phyloP scores from a whole-genome alignment of 2,888 invertebrate species.

The Brenthis hecate region DNA sequence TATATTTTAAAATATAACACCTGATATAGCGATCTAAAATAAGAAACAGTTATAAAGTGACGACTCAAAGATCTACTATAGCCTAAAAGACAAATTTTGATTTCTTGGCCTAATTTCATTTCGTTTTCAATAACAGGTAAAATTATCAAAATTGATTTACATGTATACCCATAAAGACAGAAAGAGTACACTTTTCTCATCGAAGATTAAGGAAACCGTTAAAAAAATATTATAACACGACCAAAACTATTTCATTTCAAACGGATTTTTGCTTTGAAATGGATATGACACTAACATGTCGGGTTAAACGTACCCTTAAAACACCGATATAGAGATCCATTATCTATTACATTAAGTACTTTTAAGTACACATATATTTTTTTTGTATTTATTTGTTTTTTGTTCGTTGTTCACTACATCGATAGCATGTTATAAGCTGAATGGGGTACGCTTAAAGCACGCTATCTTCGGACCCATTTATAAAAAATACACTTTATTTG shows the following conservation, averaged over 20 bases:
- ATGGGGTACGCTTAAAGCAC: conserved; percentile 49
- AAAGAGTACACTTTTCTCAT: not conserved
- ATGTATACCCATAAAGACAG: no score
- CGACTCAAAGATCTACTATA: no score
- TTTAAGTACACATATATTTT: conserved; percentile 62
- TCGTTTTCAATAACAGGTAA: no score
- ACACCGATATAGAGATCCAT: conserved; percentile 68
- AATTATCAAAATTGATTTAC: no score
- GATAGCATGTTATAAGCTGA: conserved; percentile 57
- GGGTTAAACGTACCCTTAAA: conserved; percentile 53
- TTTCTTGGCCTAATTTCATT: no score
- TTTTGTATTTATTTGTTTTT: conserved; percentile 73
- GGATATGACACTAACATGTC: conserved; percentile 61
- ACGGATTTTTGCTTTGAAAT: conserved; percentile 53
- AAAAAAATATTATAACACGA: not conserved
- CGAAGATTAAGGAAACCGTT: not conserved
- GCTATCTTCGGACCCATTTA: conserved; percentile 57
- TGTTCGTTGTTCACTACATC: conserved; percentile 77
- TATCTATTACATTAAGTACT: conserved; percentile 74
- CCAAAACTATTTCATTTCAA: conserved; percentile 5
- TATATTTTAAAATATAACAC: not conserved
- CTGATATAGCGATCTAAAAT: no score
- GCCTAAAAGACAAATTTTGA: no score
- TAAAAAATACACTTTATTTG: conserved; percentile 47
- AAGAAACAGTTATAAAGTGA: no score